phyloP scores from a whole-genome alignment of 2,113 vertebrate genomes.

The Excalfactoria chinensis region DNA sequence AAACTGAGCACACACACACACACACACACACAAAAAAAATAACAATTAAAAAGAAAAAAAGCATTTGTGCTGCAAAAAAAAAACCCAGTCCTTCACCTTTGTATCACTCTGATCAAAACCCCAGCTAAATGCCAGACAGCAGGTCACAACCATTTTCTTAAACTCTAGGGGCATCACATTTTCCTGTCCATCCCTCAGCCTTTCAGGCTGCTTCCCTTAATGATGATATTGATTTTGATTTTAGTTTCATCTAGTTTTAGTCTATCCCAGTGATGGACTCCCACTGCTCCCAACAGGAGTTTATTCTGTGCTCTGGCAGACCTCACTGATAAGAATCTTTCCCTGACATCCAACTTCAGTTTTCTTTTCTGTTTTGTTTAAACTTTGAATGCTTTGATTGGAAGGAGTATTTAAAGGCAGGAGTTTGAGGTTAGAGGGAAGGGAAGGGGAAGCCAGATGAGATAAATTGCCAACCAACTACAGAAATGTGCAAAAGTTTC shows the following conservation, averaged over 20 bases:
- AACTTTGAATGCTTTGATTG: conserved; percentile 44
- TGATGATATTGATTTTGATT: conserved; percentile 71
- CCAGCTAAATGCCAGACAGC: conserved; percentile 18
- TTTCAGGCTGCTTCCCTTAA: conserved; percentile 53
- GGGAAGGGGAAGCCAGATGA: background rate
- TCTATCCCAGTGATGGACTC: conserved; percentile 53
- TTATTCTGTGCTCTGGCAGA: conserved; percentile 9
- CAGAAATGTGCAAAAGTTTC: conserved; percentile 18
- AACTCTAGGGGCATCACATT: conserved; percentile 39
- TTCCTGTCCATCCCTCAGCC: conserved; percentile 48
- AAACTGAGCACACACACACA: background rate
- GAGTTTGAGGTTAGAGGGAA: background rate
- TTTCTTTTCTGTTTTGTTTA: conserved; percentile 57
- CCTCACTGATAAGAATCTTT: conserved; percentile 43
- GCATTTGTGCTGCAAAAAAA: background rate
- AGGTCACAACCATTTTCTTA: conserved; percentile 48
- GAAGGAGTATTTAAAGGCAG: conserved; percentile 20
- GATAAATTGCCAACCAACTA: background rate
- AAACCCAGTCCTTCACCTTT: background rate
- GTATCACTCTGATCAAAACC: background rate
- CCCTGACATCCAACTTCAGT: conserved; percentile 29
- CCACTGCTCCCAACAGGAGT: conserved; percentile 58
- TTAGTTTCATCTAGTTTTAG: conserved; percentile 64
- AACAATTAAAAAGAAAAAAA: background rate
- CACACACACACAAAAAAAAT: too few species aligned